These are phyloP conservation scores for Mesocricetus auratus DNA, from an alignment of 2,113 vertebrate species.

Conservation along the genomic window DNA sequence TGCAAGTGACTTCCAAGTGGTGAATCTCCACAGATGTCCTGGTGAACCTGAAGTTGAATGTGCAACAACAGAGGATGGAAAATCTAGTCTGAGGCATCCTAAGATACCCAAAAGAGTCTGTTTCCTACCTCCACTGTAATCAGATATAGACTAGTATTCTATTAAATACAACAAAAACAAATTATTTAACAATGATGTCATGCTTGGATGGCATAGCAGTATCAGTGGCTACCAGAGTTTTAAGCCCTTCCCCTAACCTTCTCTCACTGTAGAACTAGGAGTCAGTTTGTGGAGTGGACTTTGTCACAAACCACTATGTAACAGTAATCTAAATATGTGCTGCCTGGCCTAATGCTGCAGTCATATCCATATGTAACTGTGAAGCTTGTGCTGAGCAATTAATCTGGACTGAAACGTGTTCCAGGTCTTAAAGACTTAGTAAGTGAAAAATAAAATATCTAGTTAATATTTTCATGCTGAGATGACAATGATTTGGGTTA, in stretches of 20 bases:
- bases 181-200: background rate
- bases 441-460: background rate
- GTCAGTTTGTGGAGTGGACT: background rate
- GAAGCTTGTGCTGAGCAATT: background rate
- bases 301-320: background rate
- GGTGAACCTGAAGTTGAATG: background rate
- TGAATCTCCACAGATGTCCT: background rate
- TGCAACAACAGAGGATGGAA: background rate
- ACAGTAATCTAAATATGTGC: background rate
- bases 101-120: background rate
- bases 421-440: background rate
- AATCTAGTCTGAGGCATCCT: background rate
- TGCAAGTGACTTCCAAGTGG: background rate
- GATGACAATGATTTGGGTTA: background rate
- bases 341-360: background rate
- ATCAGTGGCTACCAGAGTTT: background rate
- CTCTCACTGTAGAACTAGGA: background rate
- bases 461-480: background rate
- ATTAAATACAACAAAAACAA: background rate
- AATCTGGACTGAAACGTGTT: background rate
- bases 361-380: background rate
- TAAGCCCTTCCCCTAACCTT: background rate
- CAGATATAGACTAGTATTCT: constrained; percentile 14
- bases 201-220: background rate
- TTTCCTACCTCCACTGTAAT: background rate